Evolutionary conservation across 2,888 invertebrate genomes (phyloP).

Genomic region (Frankliniella fusca): DNA sequence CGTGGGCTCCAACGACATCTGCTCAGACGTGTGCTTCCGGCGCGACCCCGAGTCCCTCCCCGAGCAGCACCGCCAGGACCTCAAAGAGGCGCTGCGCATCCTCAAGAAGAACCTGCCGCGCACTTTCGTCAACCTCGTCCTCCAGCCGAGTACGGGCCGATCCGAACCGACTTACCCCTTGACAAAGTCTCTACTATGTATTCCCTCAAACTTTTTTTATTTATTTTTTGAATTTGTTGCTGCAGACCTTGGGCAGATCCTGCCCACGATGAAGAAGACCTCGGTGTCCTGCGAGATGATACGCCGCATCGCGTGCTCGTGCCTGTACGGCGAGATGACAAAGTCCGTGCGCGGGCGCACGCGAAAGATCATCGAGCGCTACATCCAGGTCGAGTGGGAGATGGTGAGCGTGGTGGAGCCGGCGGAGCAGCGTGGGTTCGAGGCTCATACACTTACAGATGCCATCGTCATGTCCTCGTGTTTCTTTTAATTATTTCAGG

Average conservation of each 20-base stretch:
- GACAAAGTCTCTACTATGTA: not conserved
- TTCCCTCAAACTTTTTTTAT: slow-evolving; percentile 21
- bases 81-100: slow-evolving; percentile 51
- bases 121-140: slow-evolving; percentile 55
- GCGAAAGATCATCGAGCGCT: slow-evolving; percentile 51
- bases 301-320: slow-evolving; percentile 55
- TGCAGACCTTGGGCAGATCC: slow-evolving; percentile 46
- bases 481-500: slow-evolving; percentile 32
- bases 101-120: slow-evolving; percentile 58
- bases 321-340: slow-evolving; percentile 50
- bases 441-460: not conserved
- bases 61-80: slow-evolving; percentile 50
- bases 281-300: slow-evolving; percentile 48
- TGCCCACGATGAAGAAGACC: slow-evolving; percentile 47
- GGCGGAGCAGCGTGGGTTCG: slow-evolving; percentile 34
- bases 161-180: not conserved
- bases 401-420: slow-evolving; percentile 48
- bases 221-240: slow-evolving; percentile 33
- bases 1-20: slow-evolving; percentile 62
- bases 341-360: slow-evolving; percentile 45
- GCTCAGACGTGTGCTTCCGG: slow-evolving; percentile 54
- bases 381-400: slow-evolving; percentile 54
- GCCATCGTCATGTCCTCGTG: not conserved
- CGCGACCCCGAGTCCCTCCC: slow-evolving; percentile 46
- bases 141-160: slow-evolving; percentile 50